Conservation (phyloP, 37 sponge, comb jelly and placozoan species). For the Aphrocallistes beatrix region DNA sequence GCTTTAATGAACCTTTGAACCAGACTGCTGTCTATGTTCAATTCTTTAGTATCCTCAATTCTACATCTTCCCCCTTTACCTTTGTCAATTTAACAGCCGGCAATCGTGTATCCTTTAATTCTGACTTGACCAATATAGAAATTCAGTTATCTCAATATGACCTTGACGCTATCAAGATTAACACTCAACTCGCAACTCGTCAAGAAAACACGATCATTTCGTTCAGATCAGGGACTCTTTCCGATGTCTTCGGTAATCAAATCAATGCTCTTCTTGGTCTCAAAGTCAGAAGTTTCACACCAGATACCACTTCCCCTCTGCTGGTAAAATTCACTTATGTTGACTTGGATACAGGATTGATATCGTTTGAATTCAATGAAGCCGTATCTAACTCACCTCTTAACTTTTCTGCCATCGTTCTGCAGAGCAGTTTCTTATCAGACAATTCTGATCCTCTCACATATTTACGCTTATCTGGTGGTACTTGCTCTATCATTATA, state of each 20-base stretch:
- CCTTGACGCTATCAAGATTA: constrained; percentile 43
- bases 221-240: constrained; percentile 41
- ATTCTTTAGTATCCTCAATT: constrained; percentile 38
- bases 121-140: constrained; percentile 27
- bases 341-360: constrained; percentile 42
- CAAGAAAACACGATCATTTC: constrained; percentile 25
- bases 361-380: constrained; percentile 48
- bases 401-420: constrained; percentile 30
- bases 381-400: constrained; percentile 38
- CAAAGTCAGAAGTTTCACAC: constrained; percentile 41
- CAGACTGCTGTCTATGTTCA: constrained; percentile 37
- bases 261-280: constrained; percentile 49
- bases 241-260: constrained; percentile 50
- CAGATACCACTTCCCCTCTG: constrained; percentile 59
- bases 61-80: constrained; percentile 16
- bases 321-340: constrained; percentile 30
- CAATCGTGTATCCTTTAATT: constrained; percentile 23
- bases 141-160: constrained; percentile 44
- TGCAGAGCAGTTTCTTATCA: constrained; percentile 19
- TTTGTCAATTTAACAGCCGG: constrained; percentile 32
- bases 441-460: not conserved
- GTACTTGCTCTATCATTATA: not conserved
- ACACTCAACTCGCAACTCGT: constrained; percentile 26
- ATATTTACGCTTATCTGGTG: not conserved
- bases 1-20: constrained; percentile 66